Conservation (phyloP, 1,140 invertebrate species). For the Neomicropteryx cornuta region DNA sequence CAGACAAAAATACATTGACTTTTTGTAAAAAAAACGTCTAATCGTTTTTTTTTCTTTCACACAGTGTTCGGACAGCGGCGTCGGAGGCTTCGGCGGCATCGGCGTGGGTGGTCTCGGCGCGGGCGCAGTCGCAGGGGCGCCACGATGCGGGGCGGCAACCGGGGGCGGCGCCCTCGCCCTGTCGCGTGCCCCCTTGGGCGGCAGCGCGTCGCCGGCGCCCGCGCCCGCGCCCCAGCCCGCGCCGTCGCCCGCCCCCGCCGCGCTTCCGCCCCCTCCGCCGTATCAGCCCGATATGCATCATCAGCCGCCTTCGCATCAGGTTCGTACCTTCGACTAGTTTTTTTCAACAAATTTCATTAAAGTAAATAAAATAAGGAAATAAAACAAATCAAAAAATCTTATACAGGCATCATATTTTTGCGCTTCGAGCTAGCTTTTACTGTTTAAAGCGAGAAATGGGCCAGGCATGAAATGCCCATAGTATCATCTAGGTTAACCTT, state of each 20-base stretch:
- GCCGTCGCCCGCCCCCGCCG: slow-evolving; percentile 28
- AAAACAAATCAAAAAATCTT: too few relatives aligned
- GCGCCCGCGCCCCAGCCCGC: slow-evolving; percentile 33
- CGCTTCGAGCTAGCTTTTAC: too few relatives aligned
- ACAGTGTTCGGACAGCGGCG: slow-evolving; percentile 18
- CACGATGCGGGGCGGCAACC: slow-evolving; percentile 29
- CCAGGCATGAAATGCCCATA: too few relatives aligned
- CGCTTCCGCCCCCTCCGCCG: slow-evolving; percentile 28
- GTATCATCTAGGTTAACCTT: too few relatives aligned
- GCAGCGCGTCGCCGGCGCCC: slow-evolving; percentile 29
- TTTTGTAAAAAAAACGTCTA: too few relatives aligned
- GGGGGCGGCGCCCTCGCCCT: slow-evolving; percentile 31
- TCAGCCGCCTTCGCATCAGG: slow-evolving; percentile 6
- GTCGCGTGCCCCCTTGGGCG: slow-evolving; percentile 31
- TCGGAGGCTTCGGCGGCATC: slow-evolving; percentile 33
- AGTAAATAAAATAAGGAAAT: too few relatives aligned
- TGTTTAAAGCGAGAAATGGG: too few relatives aligned
- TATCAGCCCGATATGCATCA: slow-evolving; percentile 14
- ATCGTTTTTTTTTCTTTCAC: neutral
- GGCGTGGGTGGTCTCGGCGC: slow-evolving; percentile 19
- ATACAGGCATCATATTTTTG: too few relatives aligned
- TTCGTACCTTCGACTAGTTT: too few relatives aligned
- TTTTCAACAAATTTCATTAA: too few relatives aligned
- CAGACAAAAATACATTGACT: too few relatives aligned
- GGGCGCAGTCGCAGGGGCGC: slow-evolving; percentile 18